Evolutionary conservation across 2,888 invertebrate species (phyloP), one percentile per base, ranked within the genome.

Genomic region (Panopea generosa): DNA sequence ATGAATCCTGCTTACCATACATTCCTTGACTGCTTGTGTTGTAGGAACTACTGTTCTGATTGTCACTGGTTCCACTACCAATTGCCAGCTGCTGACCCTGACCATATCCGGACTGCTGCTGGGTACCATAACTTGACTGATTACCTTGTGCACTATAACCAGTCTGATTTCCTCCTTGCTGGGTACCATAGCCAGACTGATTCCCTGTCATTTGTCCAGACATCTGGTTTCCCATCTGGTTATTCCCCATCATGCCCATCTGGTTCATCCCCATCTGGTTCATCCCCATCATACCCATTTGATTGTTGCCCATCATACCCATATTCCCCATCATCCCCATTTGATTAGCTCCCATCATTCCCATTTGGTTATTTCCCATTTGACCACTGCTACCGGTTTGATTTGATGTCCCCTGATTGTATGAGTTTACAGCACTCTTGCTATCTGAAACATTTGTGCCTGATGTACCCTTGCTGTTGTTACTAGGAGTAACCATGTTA

Each of bases 301-400:
- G 29, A 38, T 22, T 49, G 29, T 43, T 65, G 27, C 66, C 38
- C 70, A 59, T 65, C 57, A 38, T 65, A 6, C 18, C 60, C 74
- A 71, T 69, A n/a, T n/a, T n/a, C 68, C 57, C 66, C 47, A 59
- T 62, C 60, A 26, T 47, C 16, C 61, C 26, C 55, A 47, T 59
- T 24, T 62, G 55, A 43, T 38, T 57, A 29, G 27, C 16, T 29
- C 57, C 66, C 45, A 59, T 63, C 49, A 14, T 49, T 61, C 60
- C 53, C 56, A 52, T 59, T 20, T 62, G 50, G 7, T 9, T 56
- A 26, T 33, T 62, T 7, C 47, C 50, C 50, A 47, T 50, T n/a
- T 40, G 59, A 33, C 33, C 33, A 33, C 6, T 33, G 6, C 33
- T 11, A 7, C 6, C 33, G 3, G 45, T 20, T 16, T 11, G 9